These are phyloP conservation scores for Micrasema minimum DNA, from an alignment of 1,140 invertebrate species.

Conservation along the genomic window DNA sequence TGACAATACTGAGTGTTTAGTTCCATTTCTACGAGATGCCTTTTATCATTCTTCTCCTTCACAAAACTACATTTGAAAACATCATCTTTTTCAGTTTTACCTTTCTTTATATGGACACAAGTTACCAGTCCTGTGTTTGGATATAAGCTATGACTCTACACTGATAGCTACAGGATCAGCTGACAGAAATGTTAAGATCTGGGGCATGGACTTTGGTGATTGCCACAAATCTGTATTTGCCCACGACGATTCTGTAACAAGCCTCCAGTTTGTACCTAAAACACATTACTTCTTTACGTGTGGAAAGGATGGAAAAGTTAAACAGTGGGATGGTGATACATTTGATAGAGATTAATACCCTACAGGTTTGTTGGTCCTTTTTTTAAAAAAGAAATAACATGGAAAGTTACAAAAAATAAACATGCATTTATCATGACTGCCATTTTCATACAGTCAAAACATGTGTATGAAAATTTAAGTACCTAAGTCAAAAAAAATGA, in stretches of 20 bases:
- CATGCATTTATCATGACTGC: too few species aligned
- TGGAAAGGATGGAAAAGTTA: conserved; percentile 93
- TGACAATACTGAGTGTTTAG: too few species aligned
- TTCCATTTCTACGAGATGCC: too few species aligned
- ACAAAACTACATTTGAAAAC: too few species aligned
- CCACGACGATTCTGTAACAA: conserved; percentile 94
- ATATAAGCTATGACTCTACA: conserved; percentile 92
- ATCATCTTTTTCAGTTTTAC: conserved; percentile 81
- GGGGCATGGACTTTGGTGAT: conserved; percentile 99
- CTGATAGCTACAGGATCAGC: conserved; percentile 94
- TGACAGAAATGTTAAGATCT: conserved; percentile 96
- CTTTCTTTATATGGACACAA: conserved; percentile 97
- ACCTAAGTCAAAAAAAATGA: too few species aligned
- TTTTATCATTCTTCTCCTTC: too few species aligned
- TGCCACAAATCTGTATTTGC: conserved; percentile 90
- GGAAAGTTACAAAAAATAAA: too few species aligned
- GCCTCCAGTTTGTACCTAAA: conserved; percentile 86
- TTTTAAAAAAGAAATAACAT: too few species aligned
- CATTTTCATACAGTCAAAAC: too few species aligned
- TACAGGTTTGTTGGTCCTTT: conserved; percentile 78
- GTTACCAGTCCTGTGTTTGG: conserved; percentile 91
- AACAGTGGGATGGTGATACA: conserved; percentile 97
- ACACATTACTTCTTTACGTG: conserved; percentile 95
- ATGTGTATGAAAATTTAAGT: too few species aligned
- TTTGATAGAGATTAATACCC: conserved; percentile 90